A percentile compares a stretch with the other conserved stretches of the same genome.
phyloP scores from a whole-genome alignment of 2,113 vertebrate species.

The Sula dactylatra region DNA sequence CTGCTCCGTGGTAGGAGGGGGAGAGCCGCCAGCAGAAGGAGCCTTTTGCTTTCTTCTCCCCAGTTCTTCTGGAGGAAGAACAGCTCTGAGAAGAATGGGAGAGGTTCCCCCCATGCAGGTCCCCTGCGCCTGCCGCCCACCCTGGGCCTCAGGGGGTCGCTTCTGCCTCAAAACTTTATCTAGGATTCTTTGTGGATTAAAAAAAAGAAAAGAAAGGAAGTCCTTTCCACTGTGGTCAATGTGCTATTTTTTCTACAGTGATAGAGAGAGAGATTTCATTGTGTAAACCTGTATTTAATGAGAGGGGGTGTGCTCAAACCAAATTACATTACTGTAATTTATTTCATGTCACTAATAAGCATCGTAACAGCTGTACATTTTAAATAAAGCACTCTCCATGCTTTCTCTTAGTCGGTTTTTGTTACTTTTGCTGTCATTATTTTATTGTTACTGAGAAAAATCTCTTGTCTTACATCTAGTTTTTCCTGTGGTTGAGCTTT shows the following conservation, averaged over 20 bases:
- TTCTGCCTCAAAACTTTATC: background rate
- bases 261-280: background rate
- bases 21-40: background rate
- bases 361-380: background rate
- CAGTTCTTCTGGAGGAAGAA: background rate
- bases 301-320: background rate
- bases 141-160: too few relatives aligned
- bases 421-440: background rate
- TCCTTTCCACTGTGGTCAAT: background rate
- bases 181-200: background rate
- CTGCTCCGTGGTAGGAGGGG: background rate
- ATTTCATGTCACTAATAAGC: background rate
- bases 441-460: background rate
- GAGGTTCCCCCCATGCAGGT: background rate
- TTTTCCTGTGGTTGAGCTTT: background rate
- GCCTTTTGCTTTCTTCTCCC: background rate
- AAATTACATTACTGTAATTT: background rate
- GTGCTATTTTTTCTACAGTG: background rate
- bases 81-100: background rate
- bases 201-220: background rate
- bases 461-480: background rate
- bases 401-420: background rate
- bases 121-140: rapidly evolving
- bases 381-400: background rate
- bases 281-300: background rate